Conservation (phyloP, 1,140 invertebrate genomes). For the Triops cancriformis region DNA sequence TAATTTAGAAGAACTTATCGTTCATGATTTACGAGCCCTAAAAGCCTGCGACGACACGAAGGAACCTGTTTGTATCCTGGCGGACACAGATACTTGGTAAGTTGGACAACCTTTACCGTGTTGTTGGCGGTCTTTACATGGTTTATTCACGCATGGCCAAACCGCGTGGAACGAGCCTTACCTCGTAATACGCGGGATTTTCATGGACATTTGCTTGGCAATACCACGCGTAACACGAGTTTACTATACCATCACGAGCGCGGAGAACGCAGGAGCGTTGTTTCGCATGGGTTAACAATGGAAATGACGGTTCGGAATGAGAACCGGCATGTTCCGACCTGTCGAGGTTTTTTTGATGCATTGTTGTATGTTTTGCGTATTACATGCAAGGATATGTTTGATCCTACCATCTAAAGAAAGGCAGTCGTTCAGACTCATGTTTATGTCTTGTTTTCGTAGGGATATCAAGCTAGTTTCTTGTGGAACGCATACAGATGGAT, state of each 20-base stretch:
- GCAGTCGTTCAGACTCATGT: not conserved
- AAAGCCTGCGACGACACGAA: slow-evolving; percentile 40
- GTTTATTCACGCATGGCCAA: not conserved
- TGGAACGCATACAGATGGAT: slow-evolving; percentile 42
- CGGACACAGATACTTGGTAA: slow-evolving; percentile 74
- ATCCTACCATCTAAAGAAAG: no score
- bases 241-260: no score
- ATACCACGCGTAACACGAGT: no score
- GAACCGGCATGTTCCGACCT: slow-evolving; percentile 20
- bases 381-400: no score
- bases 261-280: no score
- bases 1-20: slow-evolving; percentile 2
- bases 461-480: slow-evolving; percentile 44
- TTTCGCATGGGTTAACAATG: no score
- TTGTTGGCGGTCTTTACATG: not conserved
- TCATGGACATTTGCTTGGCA: no score
- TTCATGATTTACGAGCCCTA: not conserved
- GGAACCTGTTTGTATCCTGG: slow-evolving; percentile 64
- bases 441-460: not conserved
- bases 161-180: not conserved
- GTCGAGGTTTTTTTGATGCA: not conserved
- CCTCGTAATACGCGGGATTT: slow-evolving; percentile 42
- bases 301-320: no score
- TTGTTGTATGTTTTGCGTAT: no score
- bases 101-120: slow-evolving; percentile 31